Evolutionary conservation across 2,888 invertebrate genomes (phyloP), one percentile per base, ranked within the genome.

Genomic region (Dasypogon diadema): DNA sequence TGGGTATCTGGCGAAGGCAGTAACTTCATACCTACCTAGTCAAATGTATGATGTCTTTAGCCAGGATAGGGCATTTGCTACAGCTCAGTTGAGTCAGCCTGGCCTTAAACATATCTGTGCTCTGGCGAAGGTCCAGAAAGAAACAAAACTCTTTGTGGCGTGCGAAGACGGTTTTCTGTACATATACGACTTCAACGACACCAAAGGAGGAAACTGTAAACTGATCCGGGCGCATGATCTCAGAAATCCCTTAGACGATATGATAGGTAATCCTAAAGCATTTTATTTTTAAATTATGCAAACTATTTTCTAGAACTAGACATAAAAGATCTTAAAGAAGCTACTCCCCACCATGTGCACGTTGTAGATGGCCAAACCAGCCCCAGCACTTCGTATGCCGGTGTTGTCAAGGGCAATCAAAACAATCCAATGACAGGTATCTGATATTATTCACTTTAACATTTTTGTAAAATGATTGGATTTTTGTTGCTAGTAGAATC

Each of bases 351-450:
- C 63, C 56, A 75, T 26, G 77, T 75, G 21, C 82, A 84, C 34
- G 80, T 84, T 5, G 83, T 85, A 54, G 83, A 85, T 80, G 83
- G 82, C 79, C 83, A 83, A 46, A 81, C 81, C 1, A 78, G 80
- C 76, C 79, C 82, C 24, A 85, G 84, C 73, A 83, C 83, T 42
- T 85, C 93, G 89, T 96, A 96, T 92, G 95, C 95, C 87, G 93
- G 93, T 88, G 93, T 94, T 87, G 90, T 96, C 88, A 93, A 93
- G 88, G 95, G 95, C 87, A 91, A 92, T 83, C 91, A 92, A 70
- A n/a, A 22, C 75, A 90, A 91, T 89, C 88, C 89, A 89, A 92
- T 95, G 92, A 92, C 95, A 93, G 95, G 95, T 95, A 80, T 79
- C 78, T 76, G 21, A 56, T 58, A 16, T 48, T 10, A 24, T 48